Conservation (phyloP, 2,113 vertebrate genomes). For the Jaculus jaculus region DNA sequence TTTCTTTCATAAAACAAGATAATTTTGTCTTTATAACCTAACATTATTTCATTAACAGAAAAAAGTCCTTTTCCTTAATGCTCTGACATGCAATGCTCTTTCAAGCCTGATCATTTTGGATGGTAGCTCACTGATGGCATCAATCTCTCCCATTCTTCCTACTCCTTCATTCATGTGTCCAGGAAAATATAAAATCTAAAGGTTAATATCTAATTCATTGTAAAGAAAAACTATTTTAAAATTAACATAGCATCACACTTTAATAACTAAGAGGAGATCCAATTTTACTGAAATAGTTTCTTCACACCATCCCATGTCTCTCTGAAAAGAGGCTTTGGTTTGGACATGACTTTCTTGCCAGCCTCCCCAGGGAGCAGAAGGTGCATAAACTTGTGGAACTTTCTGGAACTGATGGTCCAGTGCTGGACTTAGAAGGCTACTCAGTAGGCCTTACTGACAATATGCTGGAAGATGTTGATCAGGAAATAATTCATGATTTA, state of each 20-base stretch:
- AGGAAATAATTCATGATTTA: not conserved
- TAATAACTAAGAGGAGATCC: not conserved
- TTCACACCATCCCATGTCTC: not conserved
- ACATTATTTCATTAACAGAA: not conserved
- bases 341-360: not conserved
- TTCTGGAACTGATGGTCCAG: not conserved
- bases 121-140: too few species aligned
- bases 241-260: not conserved
- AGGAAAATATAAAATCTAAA: too few species aligned
- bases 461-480: not conserved
- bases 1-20: not conserved
- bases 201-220: too few species aligned
- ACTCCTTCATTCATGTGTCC: too few species aligned
- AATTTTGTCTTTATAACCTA: not conserved
- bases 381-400: not conserved
- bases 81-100: not conserved
- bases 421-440: not conserved
- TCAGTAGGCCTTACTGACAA: not conserved
- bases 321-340: not conserved
- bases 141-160: too few species aligned
- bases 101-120: not conserved
- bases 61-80: not conserved
- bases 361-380: not conserved
- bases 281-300: not conserved
- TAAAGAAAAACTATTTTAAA: not conserved